Evolutionary conservation across 1,140 invertebrate species (phyloP).

Genomic region (Drosophila dunni): DNA sequence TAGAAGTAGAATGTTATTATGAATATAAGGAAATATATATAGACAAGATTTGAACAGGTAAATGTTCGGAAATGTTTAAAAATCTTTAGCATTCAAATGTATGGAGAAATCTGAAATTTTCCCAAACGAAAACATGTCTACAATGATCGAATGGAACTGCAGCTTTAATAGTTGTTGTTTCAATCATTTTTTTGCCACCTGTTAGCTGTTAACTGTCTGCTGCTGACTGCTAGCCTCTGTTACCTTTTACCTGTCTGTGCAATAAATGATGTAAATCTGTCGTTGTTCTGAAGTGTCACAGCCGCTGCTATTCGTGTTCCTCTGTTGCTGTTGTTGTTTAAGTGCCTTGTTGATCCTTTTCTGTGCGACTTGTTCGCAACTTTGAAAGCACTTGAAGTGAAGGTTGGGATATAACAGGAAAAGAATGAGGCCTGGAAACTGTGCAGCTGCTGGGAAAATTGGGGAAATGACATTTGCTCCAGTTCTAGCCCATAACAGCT

Average conservation of each 20-base stretch:
- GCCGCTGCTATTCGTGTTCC: conserved; percentile 34
- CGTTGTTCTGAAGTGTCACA: conserved; percentile 65
- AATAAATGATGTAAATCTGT: conserved; percentile 80
- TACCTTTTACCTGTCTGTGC: conserved; percentile 58
- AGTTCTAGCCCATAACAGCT: conserved; percentile 19
- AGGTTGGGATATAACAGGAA: neutral
- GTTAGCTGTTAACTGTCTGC: conserved; percentile 26
- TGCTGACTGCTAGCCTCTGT: neutral
- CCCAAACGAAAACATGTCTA: conserved; percentile 4
- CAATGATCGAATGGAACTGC: neutral
- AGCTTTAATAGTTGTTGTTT: conserved; percentile 33
- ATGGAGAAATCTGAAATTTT: neutral
- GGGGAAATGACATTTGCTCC: conserved; percentile 36
- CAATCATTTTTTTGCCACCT: conserved; percentile 40
- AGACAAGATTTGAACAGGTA: too few species aligned
- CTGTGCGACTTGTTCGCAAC: conserved; percentile 70
- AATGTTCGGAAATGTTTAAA: too few species aligned
- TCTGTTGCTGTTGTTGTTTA: conserved; percentile 33
- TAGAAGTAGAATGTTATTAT: too few species aligned
- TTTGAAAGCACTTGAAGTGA: conserved; percentile 45
- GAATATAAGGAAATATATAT: too few species aligned
- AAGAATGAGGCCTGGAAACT: conserved; percentile 52
- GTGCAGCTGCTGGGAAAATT: conserved; percentile 48
- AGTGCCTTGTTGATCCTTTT: conserved; percentile 72
- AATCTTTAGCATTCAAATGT: conserved; percentile 1